Percentiles rank a stretch among this genome's conserved stretches.
Conservation (phyloP, 2,888 invertebrate species). For the Meiosimyza platycephala region DNA sequence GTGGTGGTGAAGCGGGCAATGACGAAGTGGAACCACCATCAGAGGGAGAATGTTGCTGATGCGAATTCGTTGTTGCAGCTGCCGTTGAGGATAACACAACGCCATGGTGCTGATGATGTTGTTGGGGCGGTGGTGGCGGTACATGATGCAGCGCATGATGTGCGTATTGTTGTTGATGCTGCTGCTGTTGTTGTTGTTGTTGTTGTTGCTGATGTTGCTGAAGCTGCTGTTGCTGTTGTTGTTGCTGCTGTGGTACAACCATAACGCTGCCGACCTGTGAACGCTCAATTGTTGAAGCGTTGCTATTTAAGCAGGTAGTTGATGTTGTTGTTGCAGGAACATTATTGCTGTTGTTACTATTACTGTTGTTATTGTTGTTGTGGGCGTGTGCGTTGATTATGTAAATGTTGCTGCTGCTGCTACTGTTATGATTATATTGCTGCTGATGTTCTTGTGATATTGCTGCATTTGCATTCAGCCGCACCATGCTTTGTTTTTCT, state of each 20-base stretch:
- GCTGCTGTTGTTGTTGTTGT: conserved; percentile 39
- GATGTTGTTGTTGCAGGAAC: conserved; percentile 42
- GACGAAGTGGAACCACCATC: conserved; percentile 60
- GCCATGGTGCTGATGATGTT: conserved; percentile 44
- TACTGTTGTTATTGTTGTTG: conserved; percentile 34
- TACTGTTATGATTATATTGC: conserved; percentile 43
- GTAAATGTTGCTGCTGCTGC: conserved; percentile 28
- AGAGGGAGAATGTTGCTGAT: conserved; percentile 58
- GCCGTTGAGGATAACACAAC: conserved; percentile 38
- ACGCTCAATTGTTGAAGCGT: conserved; percentile 40
- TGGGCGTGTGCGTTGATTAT: conserved; percentile 40
- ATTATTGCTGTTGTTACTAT: conserved; percentile 43
- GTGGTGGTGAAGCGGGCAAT: conserved; percentile 62
- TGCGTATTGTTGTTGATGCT: conserved; percentile 44
- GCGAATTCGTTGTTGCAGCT: conserved; percentile 43
- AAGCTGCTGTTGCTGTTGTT: conserved; percentile 40
- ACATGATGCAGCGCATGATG: conserved; percentile 42
- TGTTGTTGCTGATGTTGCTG: conserved; percentile 39
- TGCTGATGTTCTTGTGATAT: conserved; percentile 53
- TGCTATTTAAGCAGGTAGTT: conserved; percentile 50
- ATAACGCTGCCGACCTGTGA: conserved; percentile 53
- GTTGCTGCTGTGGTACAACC: conserved; percentile 50
- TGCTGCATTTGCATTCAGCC: conserved; percentile 60
- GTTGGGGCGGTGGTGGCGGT: conserved; percentile 39
- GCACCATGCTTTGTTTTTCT: conserved; percentile 59